Percentiles rank a stretch among this genome's conserved stretches.
Evolutionary conservation across 1,140 invertebrate genomes (phyloP).

Genomic region (Lepeophtheirus salmonis): DNA sequence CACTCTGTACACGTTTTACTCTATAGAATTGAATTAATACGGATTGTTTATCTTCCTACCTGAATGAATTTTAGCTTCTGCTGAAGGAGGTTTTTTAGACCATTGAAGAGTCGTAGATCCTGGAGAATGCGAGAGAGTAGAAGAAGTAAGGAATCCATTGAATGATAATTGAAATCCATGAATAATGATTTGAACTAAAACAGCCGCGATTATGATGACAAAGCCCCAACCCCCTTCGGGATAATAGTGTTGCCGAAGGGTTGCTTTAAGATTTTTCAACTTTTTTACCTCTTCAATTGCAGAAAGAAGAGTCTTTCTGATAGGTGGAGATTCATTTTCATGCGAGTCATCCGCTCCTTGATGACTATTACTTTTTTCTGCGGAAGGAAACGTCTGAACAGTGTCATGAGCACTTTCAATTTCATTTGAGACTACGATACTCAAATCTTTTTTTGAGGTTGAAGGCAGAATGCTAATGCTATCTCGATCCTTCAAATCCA

Average conservation of each 20-base stretch:
- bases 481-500: too few relatives aligned
- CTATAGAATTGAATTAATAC: too few relatives aligned
- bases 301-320: neutral
- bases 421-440: too few relatives aligned
- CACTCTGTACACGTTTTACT: too few relatives aligned
- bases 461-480: too few relatives aligned
- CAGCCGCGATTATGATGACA: slow-evolving; percentile 44
- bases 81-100: neutral
- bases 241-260: slow-evolving; percentile 41
- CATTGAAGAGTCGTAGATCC: neutral
- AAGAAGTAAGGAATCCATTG: slow-evolving; percentile 18
- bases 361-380: too few relatives aligned
- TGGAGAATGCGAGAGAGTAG: neutral
- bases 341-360: too few relatives aligned
- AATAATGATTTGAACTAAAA: slow-evolving; percentile 33
- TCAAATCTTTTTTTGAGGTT: too few relatives aligned
- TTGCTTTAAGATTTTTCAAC: slow-evolving; percentile 19
- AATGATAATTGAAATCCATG: slow-evolving; percentile 26
- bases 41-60: neutral
- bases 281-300: slow-evolving; percentile 1
- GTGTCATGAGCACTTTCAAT: too few relatives aligned
- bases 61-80: neutral
- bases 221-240: slow-evolving; percentile 63
- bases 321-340: neutral
- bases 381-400: too few relatives aligned